Percentiles rank a stretch among this genome's conserved stretches.
These are phyloP conservation scores for Cerceris rybyensis DNA, from an alignment of 2,888 invertebrate species.

Conservation along the genomic window DNA sequence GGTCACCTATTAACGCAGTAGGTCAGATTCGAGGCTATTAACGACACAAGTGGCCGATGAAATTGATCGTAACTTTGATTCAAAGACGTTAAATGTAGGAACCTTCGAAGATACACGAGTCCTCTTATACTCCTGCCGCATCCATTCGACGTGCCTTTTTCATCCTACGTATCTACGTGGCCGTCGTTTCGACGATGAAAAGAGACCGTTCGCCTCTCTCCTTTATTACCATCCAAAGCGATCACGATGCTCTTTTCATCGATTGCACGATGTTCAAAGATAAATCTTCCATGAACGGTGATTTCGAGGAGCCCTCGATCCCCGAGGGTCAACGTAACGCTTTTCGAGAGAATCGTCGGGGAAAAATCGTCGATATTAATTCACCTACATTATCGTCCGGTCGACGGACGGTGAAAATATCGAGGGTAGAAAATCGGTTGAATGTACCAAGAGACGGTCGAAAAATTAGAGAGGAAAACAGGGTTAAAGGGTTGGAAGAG, in stretches of 20 bases:
- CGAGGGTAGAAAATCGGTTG: not conserved
- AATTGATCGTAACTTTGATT: not conserved
- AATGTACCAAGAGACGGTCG: not conserved
- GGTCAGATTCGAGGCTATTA: not conserved
- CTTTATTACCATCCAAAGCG: conserved; percentile 56
- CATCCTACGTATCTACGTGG: conserved; percentile 39
- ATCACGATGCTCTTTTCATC: conserved; percentile 45
- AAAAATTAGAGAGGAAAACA: not conserved
- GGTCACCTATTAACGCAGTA: not conserved
- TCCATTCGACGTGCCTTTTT: conserved; percentile 31
- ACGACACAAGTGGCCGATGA: not conserved
- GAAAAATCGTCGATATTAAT: conserved; percentile 28
- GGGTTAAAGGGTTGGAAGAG: not conserved
- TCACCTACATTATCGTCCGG: conserved; percentile 32
- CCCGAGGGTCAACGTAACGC: conserved; percentile 13
- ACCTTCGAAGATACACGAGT: conserved; percentile 40
- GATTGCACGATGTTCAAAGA: conserved; percentile 49
- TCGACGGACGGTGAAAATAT: too few species aligned
- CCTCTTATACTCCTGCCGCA: conserved; percentile 41
- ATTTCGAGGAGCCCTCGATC: conserved; percentile 21
- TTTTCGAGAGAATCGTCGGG: conserved; percentile 4
- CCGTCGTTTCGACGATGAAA: conserved; percentile 40
- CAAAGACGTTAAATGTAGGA: not conserved
- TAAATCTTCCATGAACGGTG: conserved; percentile 43
- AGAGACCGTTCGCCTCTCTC: conserved; percentile 36